Evolutionary conservation across 2,888 invertebrate genomes (phyloP).

Genomic region (Mactromeris polynyma): DNA sequence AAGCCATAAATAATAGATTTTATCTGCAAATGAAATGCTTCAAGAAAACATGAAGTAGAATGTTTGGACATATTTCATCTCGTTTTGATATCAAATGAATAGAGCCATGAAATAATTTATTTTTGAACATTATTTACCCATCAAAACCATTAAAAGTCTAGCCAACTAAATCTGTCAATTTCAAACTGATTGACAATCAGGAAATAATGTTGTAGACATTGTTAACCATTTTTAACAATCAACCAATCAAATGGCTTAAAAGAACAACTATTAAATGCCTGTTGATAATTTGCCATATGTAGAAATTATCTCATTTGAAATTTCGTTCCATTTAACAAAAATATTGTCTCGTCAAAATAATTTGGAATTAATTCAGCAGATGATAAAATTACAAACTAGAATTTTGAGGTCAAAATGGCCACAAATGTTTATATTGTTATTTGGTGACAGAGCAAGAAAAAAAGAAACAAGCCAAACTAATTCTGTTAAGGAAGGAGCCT

Average conservation of each 20-base stretch:
- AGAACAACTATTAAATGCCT: neutral
- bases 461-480: too few relatives aligned
- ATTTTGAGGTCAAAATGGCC: too few relatives aligned
- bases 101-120: too few relatives aligned
- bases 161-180: neutral
- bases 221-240: neutral
- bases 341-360: neutral
- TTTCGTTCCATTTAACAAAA: neutral
- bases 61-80: too few relatives aligned
- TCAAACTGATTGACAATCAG: neutral
- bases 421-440: too few relatives aligned
- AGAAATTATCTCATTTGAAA: neutral
- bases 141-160: neutral
- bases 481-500: too few relatives aligned
- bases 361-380: neutral
- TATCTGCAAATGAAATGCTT: too few relatives aligned
- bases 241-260: neutral
- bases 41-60: too few relatives aligned
- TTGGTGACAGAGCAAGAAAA: too few relatives aligned
- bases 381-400: neutral
- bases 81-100: too few relatives aligned
- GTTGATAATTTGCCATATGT: neutral
- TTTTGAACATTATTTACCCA: too few relatives aligned
- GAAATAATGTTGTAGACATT: neutral
- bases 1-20: too few relatives aligned